Evolutionary conservation across 2,888 invertebrate species (phyloP), one percentile per base, ranked within the genome.

Genomic region (Lepidonotus clava): DNA sequence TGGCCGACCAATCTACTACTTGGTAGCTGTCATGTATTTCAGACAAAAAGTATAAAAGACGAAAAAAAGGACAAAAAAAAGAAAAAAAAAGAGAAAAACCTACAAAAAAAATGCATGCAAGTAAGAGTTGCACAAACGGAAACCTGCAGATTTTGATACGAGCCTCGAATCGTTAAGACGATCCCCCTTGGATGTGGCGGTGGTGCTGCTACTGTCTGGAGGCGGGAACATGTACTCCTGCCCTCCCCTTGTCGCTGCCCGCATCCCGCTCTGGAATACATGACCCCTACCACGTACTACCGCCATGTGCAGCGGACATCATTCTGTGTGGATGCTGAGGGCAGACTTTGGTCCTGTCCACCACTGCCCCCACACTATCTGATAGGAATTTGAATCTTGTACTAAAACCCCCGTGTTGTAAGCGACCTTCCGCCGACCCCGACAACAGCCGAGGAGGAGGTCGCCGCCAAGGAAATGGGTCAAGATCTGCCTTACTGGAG

Each of bases 81-180:
- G 38, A 34, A 36, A 34, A 46, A 46, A 11, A 18, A 46, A 46
- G 46, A 18, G 18, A 46, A 46, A 46, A 11, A 46, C 46, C 46
- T 46, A 6, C 34, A 6, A 80, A 80, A 80, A 80, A 80, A 51
- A 80, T 80, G 80, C 80, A 80, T 80, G 80, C 80, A 80, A 80
- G 80, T 80, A 80, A 80, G 46, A 80, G 24, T 80, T 80, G 80
- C 80, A 80, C 80, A 80, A 80, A 80, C 41, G n/a, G 24, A 80
- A 80, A 80, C 80, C 80, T 80, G 80, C 80, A 80, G 80, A 80
- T 80, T 80, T 80, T 80, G 80, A 80, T 80, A 80, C 80, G 34
- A 80, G 80, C 80, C 51, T 51, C 38, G 34, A 38, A 40, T 36
- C 36, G 76, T 36, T 34, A 40, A 61, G 61, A 61, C 28, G 38